phyloP scores from a whole-genome alignment of 2,888 invertebrate genomes.

The Anticlea derivata region DNA sequence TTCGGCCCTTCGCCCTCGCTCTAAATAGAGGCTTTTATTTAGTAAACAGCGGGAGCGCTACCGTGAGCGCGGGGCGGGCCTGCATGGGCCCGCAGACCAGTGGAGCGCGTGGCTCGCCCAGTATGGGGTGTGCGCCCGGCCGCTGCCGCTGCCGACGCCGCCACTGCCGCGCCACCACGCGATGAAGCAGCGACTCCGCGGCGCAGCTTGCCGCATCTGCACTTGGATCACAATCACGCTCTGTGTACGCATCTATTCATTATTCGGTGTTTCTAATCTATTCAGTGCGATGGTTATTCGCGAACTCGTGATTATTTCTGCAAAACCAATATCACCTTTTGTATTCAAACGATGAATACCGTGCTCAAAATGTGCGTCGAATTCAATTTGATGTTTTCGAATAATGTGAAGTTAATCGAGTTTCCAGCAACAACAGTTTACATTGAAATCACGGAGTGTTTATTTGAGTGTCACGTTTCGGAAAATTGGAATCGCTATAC shows the following conservation, averaged over 20 bases:
- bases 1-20: conserved; percentile 80
- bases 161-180: conserved; percentile 41
- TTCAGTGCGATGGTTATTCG: conserved; percentile 6
- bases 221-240: conserved; percentile 67
- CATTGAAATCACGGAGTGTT: conserved; percentile 5
- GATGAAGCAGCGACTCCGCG: conserved; percentile 49
- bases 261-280: conserved; percentile 10
- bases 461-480: conserved; percentile 5
- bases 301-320: conserved; percentile 2
- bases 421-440: conserved; percentile 1
- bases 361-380: background rate
- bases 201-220: conserved; percentile 43
- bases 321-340: background rate
- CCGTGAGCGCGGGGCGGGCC: conserved; percentile 56
- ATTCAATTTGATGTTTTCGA: background rate
- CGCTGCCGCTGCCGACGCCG: conserved; percentile 30
- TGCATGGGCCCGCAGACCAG: conserved; percentile 46
- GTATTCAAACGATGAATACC: background rate
- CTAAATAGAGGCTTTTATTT: conserved; percentile 81
- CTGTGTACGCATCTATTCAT: conserved; percentile 61
- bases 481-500: background rate
- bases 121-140: conserved; percentile 72
- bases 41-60: conserved; percentile 80
- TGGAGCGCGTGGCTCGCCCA: conserved; percentile 62
- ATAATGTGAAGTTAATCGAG: conserved; percentile 2